phyloP scores from a whole-genome alignment of 2,888 invertebrate species.

The Drosophila tripunctata region DNA sequence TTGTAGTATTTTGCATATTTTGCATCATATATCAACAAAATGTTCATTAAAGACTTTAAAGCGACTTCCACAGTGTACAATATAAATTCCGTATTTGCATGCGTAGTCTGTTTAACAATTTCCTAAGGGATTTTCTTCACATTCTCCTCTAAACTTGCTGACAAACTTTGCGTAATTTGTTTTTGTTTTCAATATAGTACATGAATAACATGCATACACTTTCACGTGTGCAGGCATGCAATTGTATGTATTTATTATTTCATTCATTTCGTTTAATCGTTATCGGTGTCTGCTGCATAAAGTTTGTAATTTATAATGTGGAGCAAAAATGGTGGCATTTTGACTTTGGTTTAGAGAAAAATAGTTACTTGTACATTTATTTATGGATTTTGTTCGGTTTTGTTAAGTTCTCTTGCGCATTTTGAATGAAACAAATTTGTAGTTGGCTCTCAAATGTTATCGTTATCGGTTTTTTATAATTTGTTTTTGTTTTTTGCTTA shows the following conservation, averaged over 20 bases:
- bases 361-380: constrained; percentile 77
- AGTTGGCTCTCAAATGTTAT: constrained; percentile 55
- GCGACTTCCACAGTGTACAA: constrained; percentile 80
- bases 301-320: constrained; percentile 65
- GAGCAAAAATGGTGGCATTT: constrained; percentile 78
- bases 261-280: constrained; percentile 28
- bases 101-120: constrained; percentile 78
- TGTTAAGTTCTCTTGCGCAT: constrained; percentile 45
- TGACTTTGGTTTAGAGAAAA: constrained; percentile 74
- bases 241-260: too few relatives aligned
- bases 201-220: constrained; percentile 27
- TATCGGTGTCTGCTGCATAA: constrained; percentile 58
- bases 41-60: constrained; percentile 71
- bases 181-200: constrained; percentile 36
- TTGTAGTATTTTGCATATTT: constrained; percentile 25
- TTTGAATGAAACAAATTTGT: constrained; percentile 48
- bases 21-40: constrained; percentile 58
- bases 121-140: constrained; percentile 38
- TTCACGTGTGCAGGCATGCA: too few relatives aligned
- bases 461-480: constrained; percentile 17
- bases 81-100: constrained; percentile 77
- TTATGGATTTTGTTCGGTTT: constrained; percentile 51
- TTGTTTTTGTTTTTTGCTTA: constrained; percentile 57
- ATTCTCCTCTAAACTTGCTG: constrained; percentile 13
- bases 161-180: constrained; percentile 36